These are phyloP conservation scores for human (Homo sapiens) DNA, from an alignment of 2,113 vertebrate genomes.

Conservation along the genomic window DNA sequence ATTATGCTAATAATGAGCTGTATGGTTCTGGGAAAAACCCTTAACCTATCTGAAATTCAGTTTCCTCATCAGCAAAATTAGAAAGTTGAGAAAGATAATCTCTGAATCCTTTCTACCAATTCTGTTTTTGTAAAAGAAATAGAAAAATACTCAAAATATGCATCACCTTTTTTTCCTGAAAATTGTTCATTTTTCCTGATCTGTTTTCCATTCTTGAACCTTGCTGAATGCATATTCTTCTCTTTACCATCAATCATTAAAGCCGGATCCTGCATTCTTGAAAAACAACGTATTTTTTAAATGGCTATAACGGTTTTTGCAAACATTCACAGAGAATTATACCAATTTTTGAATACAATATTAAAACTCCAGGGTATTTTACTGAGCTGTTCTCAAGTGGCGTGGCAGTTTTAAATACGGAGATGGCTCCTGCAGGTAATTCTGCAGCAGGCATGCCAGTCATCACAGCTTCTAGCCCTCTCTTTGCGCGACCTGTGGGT, in stretches of 20 bases:
- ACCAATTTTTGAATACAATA: conserved; percentile 13
- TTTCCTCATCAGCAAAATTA: conserved; percentile 21
- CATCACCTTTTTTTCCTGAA: conserved; percentile 74
- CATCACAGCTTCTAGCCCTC: neutral
- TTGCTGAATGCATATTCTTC: conserved; percentile 8
- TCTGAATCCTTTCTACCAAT: conserved; percentile 37
- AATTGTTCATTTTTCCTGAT: conserved; percentile 74
- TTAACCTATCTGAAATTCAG: conserved; percentile 3
- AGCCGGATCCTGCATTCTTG: conserved; percentile 65
- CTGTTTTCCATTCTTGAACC: neutral
- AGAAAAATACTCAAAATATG: conserved; percentile 25
- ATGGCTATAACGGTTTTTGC: conserved; percentile 49
- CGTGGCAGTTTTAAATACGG: neutral
- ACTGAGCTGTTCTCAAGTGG: conserved; percentile 9
- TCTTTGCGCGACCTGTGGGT: neutral
- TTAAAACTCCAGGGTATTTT: conserved; percentile 44
- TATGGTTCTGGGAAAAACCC: neutral
- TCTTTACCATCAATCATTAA: conserved; percentile 47
- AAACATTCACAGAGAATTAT: neutral
- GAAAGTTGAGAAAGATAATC: neutral
- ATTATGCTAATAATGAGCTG: neutral
- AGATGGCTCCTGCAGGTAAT: neutral
- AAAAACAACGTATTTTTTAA: conserved; percentile 64
- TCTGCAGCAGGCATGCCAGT: neutral
- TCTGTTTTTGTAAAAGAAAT: conserved; percentile 20